Evolutionary conservation across 1,140 invertebrate species (phyloP).

Genomic region (Luehdorfia chinensis): DNA sequence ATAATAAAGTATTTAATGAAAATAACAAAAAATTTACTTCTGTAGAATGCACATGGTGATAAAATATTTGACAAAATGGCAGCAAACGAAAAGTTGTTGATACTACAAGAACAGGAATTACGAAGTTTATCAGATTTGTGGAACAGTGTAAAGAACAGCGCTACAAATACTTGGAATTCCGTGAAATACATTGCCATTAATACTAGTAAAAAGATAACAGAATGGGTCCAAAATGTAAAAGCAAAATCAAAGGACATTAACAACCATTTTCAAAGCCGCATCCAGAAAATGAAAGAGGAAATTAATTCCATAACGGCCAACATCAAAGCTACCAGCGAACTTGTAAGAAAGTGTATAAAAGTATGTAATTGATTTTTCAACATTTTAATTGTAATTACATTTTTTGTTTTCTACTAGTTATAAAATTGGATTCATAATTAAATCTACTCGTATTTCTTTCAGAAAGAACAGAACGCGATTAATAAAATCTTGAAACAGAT

Average conservation of each 20-base stretch:
- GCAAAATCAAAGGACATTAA: slow-evolving; percentile 20
- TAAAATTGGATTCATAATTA: neutral
- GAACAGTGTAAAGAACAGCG: slow-evolving; percentile 33
- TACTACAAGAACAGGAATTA: too few species aligned
- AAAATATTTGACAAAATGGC: too few species aligned
- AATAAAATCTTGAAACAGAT: slow-evolving; percentile 29
- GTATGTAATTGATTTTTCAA: slow-evolving; percentile 21
- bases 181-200: slow-evolving; percentile 29
- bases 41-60: too few species aligned
- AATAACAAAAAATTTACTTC: too few species aligned
- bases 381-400: neutral
- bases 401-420: neutral
- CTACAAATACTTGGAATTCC: slow-evolving; percentile 28
- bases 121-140: slow-evolving; percentile 27
- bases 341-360: slow-evolving; percentile 32
- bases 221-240: slow-evolving; percentile 30
- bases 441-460: slow-evolving; percentile 14
- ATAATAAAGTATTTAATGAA: too few species aligned
- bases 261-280: slow-evolving; percentile 19
- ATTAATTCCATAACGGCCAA: slow-evolving; percentile 26
- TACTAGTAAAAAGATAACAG: slow-evolving; percentile 24
- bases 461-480: slow-evolving; percentile 31
- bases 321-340: slow-evolving; percentile 18
- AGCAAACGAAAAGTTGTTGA: too few species aligned
- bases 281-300: slow-evolving; percentile 27